Conservation (phyloP, 2,888 invertebrate genomes). For the Lepidocyrtoides sp. region DNA sequence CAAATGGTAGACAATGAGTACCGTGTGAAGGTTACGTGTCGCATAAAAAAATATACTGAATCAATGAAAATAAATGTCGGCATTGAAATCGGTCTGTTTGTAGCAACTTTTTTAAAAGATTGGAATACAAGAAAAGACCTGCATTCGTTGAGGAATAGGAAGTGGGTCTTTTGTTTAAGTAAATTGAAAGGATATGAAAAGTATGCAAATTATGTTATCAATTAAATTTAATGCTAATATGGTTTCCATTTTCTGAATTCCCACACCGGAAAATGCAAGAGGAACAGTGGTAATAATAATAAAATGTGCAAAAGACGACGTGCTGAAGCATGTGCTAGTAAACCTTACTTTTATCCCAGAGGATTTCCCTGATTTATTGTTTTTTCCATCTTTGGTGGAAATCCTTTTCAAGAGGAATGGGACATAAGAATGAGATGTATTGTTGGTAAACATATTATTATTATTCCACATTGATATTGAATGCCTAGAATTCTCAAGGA, state of each 20-base stretch:
- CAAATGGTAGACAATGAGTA: neutral
- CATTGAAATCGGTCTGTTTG: neutral
- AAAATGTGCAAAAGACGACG: neutral
- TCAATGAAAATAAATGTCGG: conserved; percentile 38
- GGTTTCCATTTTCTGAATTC: too few relatives aligned
- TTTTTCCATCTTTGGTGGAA: neutral
- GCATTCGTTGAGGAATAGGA: neutral
- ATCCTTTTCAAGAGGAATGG: neutral
- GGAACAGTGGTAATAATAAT: neutral
- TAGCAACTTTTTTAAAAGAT: neutral
- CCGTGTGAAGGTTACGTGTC: neutral
- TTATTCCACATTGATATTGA: conserved; percentile 5
- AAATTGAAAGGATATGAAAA: neutral
- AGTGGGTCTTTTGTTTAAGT: neutral
- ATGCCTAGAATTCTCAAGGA: neutral
- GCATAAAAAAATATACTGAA: conserved; percentile 7
- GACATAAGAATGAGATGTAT: neutral
- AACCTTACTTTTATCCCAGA: neutral
- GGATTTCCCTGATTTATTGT: conserved; percentile 47
- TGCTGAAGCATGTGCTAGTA: neutral
- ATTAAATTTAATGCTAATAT: conserved; percentile 3
- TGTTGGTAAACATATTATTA: conserved; percentile 2
- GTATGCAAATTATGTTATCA: conserved; percentile 23
- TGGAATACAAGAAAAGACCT: neutral
- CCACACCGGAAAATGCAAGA: neutral